Conservation (phyloP, 2,797 vertebrate genomes). For the Poecilia gillii region DNA sequence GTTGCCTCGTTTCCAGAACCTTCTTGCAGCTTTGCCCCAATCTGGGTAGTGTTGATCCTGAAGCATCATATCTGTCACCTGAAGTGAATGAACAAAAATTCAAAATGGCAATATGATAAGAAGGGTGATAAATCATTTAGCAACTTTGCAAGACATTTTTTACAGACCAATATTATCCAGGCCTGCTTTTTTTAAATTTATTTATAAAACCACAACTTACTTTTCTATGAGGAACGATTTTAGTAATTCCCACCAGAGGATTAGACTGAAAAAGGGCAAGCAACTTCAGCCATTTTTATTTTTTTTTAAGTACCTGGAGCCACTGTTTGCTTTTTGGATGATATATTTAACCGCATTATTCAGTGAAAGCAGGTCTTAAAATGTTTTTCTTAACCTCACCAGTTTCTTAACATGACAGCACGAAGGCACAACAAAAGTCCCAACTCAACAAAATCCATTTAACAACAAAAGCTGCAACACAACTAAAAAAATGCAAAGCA, state of each 20-base stretch:
- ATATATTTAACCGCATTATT: neutral
- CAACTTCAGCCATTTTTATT: neutral
- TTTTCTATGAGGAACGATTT: neutral
- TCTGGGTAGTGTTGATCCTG: constrained; percentile 94
- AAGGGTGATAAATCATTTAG: too few relatives aligned
- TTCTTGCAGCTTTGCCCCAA: constrained; percentile 92
- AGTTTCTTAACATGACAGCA: neutral
- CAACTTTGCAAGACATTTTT: neutral
- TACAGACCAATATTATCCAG: neutral
- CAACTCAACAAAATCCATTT: too few relatives aligned
- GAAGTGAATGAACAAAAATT: neutral
- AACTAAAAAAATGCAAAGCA: too few relatives aligned
- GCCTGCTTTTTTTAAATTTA: neutral
- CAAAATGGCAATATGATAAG: neutral
- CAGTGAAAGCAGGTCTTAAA: neutral
- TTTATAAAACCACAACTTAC: neutral
- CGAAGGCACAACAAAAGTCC: neutral
- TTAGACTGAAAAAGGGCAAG: neutral
- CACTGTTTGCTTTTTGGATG: neutral
- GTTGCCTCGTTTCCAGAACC: constrained; percentile 95
- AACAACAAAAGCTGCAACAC: neutral
- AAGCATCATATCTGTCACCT: constrained; percentile 99
- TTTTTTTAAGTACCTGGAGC: neutral
- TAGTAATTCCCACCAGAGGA: neutral
- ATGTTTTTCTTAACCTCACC: neutral